Percentiles rank a stretch among this genome's conserved stretches.
Conservation (phyloP, 2,797 vertebrate species). For the Eulemur rubriventer region DNA sequence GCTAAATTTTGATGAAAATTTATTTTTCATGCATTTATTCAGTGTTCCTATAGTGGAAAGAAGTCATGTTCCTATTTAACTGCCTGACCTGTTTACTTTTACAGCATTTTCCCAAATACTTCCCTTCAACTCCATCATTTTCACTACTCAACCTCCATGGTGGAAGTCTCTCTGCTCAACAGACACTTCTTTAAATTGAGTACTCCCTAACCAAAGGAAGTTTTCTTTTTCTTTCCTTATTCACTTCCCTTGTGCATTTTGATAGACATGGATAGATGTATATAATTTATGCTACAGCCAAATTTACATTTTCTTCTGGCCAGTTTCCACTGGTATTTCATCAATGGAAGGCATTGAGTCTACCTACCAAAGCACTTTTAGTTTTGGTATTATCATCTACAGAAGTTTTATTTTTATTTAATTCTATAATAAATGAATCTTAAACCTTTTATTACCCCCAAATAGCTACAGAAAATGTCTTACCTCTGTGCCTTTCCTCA, state of each 20-base stretch:
- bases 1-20: constrained; percentile 57
- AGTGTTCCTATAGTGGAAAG: background rate
- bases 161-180: background rate
- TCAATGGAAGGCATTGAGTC: background rate
- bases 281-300: background rate
- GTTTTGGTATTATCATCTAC: background rate
- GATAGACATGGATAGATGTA: background rate
- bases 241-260: background rate
- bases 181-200: background rate
- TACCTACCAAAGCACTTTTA: background rate
- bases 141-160: background rate
- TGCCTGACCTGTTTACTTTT: background rate
- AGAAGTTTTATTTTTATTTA: constrained; percentile 1
- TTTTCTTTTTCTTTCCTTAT: background rate
- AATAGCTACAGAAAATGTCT: background rate
- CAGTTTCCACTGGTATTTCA: background rate
- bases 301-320: background rate
- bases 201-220: background rate
- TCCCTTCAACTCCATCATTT: background rate
- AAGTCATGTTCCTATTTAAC: background rate
- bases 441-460: background rate
- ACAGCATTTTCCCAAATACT: background rate
- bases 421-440: background rate
- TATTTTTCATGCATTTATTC: background rate
- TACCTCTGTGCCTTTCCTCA: background rate